Evolutionary conservation across 2,797 vertebrate genomes (phyloP).

Genomic region (Buceros bicornis): DNA sequence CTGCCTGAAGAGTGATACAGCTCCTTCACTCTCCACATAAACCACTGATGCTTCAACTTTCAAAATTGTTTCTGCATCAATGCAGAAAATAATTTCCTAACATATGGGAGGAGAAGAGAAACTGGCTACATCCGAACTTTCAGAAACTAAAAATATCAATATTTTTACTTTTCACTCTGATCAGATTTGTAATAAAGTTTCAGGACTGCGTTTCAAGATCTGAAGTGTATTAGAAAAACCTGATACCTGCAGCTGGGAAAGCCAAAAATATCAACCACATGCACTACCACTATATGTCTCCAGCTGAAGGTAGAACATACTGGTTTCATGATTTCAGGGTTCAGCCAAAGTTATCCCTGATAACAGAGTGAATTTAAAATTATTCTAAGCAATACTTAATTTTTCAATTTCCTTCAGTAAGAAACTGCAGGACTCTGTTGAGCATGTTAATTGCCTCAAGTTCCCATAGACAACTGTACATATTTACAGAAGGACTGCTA

Average conservation of each 20-base stretch:
- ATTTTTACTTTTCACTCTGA: background rate
- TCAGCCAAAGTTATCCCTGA: background rate
- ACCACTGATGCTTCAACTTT: background rate
- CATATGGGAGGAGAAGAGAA: background rate
- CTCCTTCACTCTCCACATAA: background rate
- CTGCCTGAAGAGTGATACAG: background rate
- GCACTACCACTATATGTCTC: background rate
- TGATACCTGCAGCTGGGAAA: background rate
- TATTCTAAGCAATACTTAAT: background rate
- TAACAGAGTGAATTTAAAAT: background rate
- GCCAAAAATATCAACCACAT: background rate
- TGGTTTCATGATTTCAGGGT: background rate
- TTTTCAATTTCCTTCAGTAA: background rate
- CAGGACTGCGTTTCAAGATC: background rate
- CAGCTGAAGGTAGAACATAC: background rate
- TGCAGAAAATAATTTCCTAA: background rate
- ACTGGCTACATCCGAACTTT: background rate
- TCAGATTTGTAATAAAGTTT: background rate
- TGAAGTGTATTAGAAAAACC: background rate
- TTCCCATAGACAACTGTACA: rapidly evolving
- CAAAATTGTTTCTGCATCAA: background rate
- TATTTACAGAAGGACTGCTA: background rate
- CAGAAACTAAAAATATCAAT: background rate
- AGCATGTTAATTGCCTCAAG: background rate
- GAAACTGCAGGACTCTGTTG: background rate